Evolutionary conservation across 2,888 invertebrate species (phyloP), one percentile per base, ranked within the genome.

Genomic region (Flexamia atlantica): DNA sequence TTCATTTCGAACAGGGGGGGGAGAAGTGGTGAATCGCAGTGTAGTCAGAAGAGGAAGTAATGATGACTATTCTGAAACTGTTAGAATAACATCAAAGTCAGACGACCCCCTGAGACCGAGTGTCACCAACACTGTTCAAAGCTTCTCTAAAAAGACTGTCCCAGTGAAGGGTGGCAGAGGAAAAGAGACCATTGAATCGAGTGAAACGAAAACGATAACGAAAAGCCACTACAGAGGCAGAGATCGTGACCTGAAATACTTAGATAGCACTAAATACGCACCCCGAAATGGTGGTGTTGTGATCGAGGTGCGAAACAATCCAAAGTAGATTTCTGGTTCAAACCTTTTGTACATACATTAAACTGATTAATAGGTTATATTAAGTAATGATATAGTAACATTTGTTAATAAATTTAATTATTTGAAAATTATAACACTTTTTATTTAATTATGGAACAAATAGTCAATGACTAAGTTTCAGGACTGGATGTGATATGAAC

Each of bases 41-140:
- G 86, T 84, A 92, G 94, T 86, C 17, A 80, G 87, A 20, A 82
- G 87, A 82, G 94, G 94, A 28, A 94, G 93, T 88, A 93, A 93
- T 87, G 94, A 94, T 85, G 94, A 95, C 88, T 95, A 92, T 89
- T 94, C 94, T 0, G 95, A 95, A 90, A 94, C 94, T 0, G 94
- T 94, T 88, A 93, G 94, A 88, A 94, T 94, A 86, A 93, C 93
- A 9, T 94, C 94, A 17, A 92, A 93, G 85, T 93, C 93, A 10
- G 94, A 93, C 84, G 93, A 95, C 89, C 94, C 94, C 0, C 90
- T 92, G 82, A 90, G 94, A 86, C 94, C 95, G 25, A 93, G 93
- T 88, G 92, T 95, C 82, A 95, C 95, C 30, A 94, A 95, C 88
- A 94, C 94, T 0, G 94, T 94, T 20, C 93, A 94, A 89, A 95